Base-by-base conservation (phyloP, 2,888 invertebrate genomes). In the Synergus japonicus region DNA sequence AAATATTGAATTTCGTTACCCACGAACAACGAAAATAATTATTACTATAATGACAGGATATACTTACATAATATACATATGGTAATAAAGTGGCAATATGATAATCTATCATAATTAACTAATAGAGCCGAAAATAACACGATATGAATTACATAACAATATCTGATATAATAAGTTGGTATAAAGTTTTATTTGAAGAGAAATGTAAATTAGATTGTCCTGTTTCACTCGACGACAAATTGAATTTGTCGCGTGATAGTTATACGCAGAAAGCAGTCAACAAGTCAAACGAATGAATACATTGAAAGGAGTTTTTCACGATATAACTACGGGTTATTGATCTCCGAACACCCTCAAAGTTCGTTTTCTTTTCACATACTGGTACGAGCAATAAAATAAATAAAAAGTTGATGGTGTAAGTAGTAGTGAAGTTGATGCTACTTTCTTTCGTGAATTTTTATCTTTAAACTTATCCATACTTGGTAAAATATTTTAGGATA, bases 321-420 rank as follows among this genome's bases (percentile, higher is more conserved):
- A 37, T 29, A 73, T 73, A 73, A 66, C 66, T 69, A 22, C 22
- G 10, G 46, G 54, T 54, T 73, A 73, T 73, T 37, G 73, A 73
- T 73, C 54, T 37, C 1, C 10, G 9, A 73, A 54, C 37, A 73
- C 37, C 54, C 37, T 18, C 10, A 29, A 73, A n/a, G 37, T 29
- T 69, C 49, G 54, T 10, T 29, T 54, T 54, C 73, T 73, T 73
- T 73, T 54, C 54, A 73, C 73, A 73, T 54, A 37, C 54, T 54
- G 54, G 54, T 37, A 73, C 73, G 73, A 22, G 18, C 29, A 73
- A 54, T 73, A 73, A 73, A 73, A 73, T 73, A 54, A 73, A 41
- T 10, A 67, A 44, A 13, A 73, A 73, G 37, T 37, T 73, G 54
- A 73, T 54, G 49, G 4, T 37, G n/a, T 54, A 73, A 54, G 73